Base-by-base conservation (phyloP, 2,113 vertebrate genomes). In the Passer montanus region DNA sequence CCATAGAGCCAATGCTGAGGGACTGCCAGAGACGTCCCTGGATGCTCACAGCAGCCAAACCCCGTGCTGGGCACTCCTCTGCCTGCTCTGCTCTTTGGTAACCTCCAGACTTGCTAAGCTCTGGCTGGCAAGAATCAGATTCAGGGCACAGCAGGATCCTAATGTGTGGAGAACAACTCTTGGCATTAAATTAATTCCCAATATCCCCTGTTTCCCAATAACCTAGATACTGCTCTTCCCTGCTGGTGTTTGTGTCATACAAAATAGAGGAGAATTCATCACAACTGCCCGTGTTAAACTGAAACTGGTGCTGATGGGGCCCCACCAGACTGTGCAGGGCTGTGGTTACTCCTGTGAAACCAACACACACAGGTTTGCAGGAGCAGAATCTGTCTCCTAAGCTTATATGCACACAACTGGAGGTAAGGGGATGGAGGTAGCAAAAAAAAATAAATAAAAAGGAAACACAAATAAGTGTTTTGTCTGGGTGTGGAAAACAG, bases 131-230 rank as follows among this genome's bases (percentile, higher is more conserved):
- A 83, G 56, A 69, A 39, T 89, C 72, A 83, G 49, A 66, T 87
- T 85, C 31, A 79, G 89, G 75, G 75, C 83, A 96, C 87, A 86
- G 53, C 77, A 92, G 62, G 60, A 88, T 87, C 56, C 28, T 44
- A 37, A 75, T 27, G 58, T 46, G 60, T 79, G 41, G 15, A 90
- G 55, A 76, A 47, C 31, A 80, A 49, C 50, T 88, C 68, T 13
- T n/a, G 67, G 41, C 64, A 47, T 1, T 66, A n/a, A 81, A 69
- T 78, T 62, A 37, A 87, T 30, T 62, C 69, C 64, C 37, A 70
- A 2, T 55, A 53, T 9, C 18, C 53, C n/a, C 49, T 9, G 4
- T 70, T 94, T 80, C 80, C 73, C 50, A 77, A 49, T 80, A 83
- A 33, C 43, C n/a, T 39, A 70, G 41, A 23, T 78, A 81, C 24